These are phyloP conservation scores for Conus ventricosus DNA, from an alignment of 1,140 invertebrate species.

Conservation along the genomic window DNA sequence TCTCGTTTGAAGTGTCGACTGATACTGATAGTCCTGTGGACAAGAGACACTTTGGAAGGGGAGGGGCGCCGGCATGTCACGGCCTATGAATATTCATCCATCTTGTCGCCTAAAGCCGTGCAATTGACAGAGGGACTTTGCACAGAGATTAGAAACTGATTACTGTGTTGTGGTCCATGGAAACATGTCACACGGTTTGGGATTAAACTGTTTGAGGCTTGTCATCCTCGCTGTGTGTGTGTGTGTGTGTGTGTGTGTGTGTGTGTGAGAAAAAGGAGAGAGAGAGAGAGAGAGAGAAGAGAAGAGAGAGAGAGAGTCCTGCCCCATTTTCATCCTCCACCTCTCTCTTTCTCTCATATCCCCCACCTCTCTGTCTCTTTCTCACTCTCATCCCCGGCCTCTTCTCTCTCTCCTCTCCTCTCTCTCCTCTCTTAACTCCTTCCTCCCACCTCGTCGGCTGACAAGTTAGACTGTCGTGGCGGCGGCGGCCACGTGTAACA, in stretches of 20 bases:
- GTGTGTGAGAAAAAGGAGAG: not conserved
- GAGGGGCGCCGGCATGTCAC: no score
- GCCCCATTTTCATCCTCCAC: not conserved
- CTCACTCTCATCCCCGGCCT: not conserved
- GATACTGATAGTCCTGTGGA: no score
- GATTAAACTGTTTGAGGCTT: not conserved
- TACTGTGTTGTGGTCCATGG: not conserved
- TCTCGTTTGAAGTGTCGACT: no score
- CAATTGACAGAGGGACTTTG: not conserved
- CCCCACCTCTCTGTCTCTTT: not conserved
- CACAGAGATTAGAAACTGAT: constrained; percentile 2
- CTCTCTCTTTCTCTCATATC: not conserved
- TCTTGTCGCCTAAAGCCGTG: not conserved
- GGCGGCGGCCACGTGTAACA: not conserved
- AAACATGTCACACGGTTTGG: not conserved
- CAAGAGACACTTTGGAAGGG: no score
- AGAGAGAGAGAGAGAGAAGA: no score
- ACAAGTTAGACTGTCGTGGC: not conserved
- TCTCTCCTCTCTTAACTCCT: not conserved
- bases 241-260: constrained; percentile 7
- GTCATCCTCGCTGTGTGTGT: not conserved
- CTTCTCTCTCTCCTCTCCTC: not conserved
- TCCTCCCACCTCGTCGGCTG: not conserved
- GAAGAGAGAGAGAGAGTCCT: not conserved
- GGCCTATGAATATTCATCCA: constrained; percentile 1